phyloP scores from a whole-genome alignment of 2,797 vertebrate species.

The Saxicola maurus region DNA sequence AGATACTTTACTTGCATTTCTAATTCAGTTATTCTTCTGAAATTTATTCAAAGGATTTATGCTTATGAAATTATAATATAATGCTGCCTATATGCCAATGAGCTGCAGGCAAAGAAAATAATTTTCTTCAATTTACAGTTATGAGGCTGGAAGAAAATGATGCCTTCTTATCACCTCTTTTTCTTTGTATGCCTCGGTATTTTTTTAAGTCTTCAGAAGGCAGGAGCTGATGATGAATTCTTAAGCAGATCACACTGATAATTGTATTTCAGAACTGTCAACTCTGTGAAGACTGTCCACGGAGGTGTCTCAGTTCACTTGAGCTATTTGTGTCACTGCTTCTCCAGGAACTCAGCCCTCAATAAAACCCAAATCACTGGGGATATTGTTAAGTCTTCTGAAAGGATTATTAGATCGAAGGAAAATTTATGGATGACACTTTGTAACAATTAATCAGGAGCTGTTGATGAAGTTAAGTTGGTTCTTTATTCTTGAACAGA shows the following conservation, averaged over 20 bases:
- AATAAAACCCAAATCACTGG: constrained; percentile 84
- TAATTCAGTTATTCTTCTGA: constrained; percentile 83
- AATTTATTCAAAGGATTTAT: constrained; percentile 86
- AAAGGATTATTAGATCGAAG: constrained; percentile 91
- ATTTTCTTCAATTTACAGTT: constrained; percentile 87
- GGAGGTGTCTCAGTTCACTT: constrained; percentile 79
- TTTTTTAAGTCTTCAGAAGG: constrained; percentile 81
- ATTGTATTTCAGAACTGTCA: constrained; percentile 97
- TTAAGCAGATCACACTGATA: constrained; percentile 96
- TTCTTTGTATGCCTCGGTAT: constrained; percentile 72
- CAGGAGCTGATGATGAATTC: constrained; percentile 87
- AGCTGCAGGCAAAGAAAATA: constrained; percentile 84
- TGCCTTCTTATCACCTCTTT: constrained; percentile 77
- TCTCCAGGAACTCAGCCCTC: constrained; percentile 77
- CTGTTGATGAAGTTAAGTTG: constrained; percentile 88
- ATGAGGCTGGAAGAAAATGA: constrained; percentile 78
- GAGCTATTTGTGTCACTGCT: constrained; percentile 85
- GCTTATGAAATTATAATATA: constrained; percentile 85
- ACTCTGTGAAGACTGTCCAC: constrained; percentile 83
- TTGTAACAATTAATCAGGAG: constrained; percentile 90
- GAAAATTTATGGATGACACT: constrained; percentile 89
- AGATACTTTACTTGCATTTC: constrained; percentile 80
- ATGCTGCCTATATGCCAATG: constrained; percentile 81
- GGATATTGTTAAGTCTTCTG: constrained; percentile 81
- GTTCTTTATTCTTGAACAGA: constrained; percentile 67